These are phyloP conservation scores for Drosophila sordidapex DNA, from an alignment of 2,888 invertebrate genomes.

Conservation along the genomic window DNA sequence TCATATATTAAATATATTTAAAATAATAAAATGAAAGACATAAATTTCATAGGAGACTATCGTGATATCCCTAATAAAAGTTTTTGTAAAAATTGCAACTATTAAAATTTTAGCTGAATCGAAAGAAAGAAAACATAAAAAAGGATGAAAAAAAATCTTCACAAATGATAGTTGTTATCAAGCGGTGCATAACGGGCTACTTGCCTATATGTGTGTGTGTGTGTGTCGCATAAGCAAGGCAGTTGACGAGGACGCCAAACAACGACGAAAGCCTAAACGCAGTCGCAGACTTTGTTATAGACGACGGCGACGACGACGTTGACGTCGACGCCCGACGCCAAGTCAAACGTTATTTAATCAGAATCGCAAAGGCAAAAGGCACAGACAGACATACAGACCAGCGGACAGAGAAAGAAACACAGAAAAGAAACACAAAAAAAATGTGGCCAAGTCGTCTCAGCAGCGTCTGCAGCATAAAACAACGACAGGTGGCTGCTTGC, in stretches of 20 bases:
- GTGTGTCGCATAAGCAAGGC: slow-evolving; percentile 40
- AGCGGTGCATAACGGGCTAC: slow-evolving; percentile 44
- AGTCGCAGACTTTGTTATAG: slow-evolving; percentile 24
- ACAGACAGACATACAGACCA: slow-evolving; percentile 34
- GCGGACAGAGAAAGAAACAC: slow-evolving; percentile 15
- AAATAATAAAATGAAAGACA: background rate
- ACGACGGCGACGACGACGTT: slow-evolving; percentile 23
- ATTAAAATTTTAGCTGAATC: background rate
- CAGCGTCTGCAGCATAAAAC: slow-evolving; percentile 38
- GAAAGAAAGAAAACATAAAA: background rate
- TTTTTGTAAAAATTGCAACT: background rate
- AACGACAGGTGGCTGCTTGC: slow-evolving; percentile 52
- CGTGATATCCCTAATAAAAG: background rate
- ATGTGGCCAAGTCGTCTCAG: slow-evolving; percentile 6
- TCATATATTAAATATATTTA: background rate
- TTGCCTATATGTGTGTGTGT: slow-evolving; percentile 20
- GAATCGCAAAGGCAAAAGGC: slow-evolving; percentile 67
- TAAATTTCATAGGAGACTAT: background rate
- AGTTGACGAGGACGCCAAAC: slow-evolving; percentile 51
- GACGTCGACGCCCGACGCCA: slow-evolving; percentile 57
- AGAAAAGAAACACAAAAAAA: slow-evolving; percentile 5
- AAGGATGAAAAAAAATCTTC: slow-evolving; percentile 1
- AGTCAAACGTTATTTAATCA: slow-evolving; percentile 80
- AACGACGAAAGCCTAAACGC: slow-evolving; percentile 32
- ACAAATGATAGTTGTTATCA: slow-evolving; percentile 36